These are phyloP conservation scores for Choristoneura fumiferana DNA, from an alignment of 1,140 invertebrate species.

Conservation along the genomic window DNA sequence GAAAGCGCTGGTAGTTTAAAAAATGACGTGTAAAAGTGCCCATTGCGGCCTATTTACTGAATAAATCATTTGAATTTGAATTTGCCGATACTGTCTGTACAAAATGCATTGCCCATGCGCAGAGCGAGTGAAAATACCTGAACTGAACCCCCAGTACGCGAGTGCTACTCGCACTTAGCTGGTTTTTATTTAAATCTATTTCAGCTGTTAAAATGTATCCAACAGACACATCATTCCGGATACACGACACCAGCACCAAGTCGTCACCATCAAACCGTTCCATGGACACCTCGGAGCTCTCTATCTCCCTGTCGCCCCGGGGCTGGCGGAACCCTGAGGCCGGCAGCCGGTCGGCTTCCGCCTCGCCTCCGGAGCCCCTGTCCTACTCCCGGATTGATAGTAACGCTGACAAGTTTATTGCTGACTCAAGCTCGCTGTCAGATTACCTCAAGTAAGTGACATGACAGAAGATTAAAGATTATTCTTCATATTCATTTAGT, in stretches of 20 bases:
- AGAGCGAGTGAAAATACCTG: no score
- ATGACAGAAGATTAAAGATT: neutral
- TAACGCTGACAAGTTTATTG: neutral
- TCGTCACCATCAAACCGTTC: neutral
- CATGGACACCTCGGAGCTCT: neutral
- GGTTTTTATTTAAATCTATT: no score
- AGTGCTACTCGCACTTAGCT: no score
- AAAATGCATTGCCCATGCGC: no score
- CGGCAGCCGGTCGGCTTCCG: constrained; percentile 6
- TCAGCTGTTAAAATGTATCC: no score
- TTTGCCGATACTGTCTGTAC: no score
- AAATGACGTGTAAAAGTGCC: no score
- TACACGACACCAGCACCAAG: neutral
- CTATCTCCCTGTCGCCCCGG: neutral
- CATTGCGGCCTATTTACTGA: no score
- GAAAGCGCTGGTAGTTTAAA: no score
- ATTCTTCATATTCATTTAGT: no score
- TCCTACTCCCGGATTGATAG: neutral
- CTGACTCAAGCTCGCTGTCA: neutral
- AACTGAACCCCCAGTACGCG: no score
- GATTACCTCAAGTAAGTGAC: constrained; percentile 1
- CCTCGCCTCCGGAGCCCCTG: neutral
- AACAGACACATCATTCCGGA: constrained; percentile 8
- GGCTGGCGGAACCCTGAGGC: neutral
- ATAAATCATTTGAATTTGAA: no score